Percentiles rank a stretch among this genome's conserved stretches.
phyloP scores from a whole-genome alignment of 2,888 invertebrate species.

The Drosophila conformis region DNA sequence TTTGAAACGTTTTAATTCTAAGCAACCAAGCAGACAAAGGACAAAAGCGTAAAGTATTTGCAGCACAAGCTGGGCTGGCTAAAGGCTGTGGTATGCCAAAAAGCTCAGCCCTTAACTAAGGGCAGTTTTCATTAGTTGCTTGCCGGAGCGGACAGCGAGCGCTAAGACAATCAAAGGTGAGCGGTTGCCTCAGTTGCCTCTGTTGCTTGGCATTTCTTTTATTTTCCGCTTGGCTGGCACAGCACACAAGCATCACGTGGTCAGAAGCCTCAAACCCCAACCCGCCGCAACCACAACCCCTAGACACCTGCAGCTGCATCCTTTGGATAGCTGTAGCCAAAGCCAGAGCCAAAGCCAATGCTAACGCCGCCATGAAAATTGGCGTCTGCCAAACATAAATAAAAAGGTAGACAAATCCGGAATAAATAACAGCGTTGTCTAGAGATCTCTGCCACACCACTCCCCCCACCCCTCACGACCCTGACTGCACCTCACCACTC shows the following conservation, averaged over 20 bases:
- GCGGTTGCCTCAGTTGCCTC: conserved; percentile 30
- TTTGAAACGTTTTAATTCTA: conserved; percentile 62
- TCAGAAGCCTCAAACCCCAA: conserved; percentile 28
- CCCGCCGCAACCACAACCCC: neutral
- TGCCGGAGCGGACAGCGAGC: conserved; percentile 45
- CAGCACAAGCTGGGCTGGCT: conserved; percentile 39
- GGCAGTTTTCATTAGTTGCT: conserved; percentile 66
- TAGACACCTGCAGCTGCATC: conserved; percentile 50
- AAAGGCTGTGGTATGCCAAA: conserved; percentile 5
- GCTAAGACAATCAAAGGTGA: conserved; percentile 81
- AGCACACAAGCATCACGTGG: conserved; percentile 56
- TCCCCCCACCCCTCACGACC: accelerated
- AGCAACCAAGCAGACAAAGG: conserved; percentile 26
- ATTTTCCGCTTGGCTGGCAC: conserved; percentile 66
- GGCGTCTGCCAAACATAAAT: conserved; percentile 81
- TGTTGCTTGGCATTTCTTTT: conserved; percentile 63
- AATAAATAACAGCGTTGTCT: conserved; percentile 80
- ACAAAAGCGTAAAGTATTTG: conserved; percentile 65
- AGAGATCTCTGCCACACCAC: conserved; percentile 21
- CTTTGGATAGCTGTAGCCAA: conserved; percentile 35
- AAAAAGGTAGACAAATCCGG: conserved; percentile 82
- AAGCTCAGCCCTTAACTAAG: conserved; percentile 27
- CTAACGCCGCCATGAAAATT: conserved; percentile 73
- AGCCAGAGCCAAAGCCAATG: conserved; percentile 39
- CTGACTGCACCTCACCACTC: neutral